These are phyloP conservation scores for Anisognathus igniventris DNA, from an alignment of 2,797 vertebrate genomes.

Conservation along the genomic window DNA sequence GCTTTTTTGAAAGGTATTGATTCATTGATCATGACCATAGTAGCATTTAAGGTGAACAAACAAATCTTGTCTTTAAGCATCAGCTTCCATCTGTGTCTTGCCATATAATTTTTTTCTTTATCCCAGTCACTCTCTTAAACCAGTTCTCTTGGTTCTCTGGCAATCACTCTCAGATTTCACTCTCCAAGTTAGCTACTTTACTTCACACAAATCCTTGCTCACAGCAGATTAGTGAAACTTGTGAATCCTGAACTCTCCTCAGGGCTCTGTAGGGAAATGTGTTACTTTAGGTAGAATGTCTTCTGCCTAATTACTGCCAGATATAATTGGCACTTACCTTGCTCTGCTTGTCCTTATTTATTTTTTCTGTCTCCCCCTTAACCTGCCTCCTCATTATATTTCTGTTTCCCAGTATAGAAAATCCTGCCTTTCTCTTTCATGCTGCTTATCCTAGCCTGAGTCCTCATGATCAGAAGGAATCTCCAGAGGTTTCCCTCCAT, in stretches of 20 bases:
- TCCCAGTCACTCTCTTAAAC: neutral
- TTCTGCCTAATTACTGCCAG: neutral
- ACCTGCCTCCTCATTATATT: neutral
- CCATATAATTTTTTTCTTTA: neutral
- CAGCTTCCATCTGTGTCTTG: neutral
- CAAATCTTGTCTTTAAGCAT: neutral
- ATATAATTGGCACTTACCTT: neutral
- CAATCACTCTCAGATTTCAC: neutral
- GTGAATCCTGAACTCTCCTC: neutral
- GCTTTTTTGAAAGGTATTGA: neutral
- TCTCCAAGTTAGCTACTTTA: neutral
- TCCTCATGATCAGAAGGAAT: neutral
- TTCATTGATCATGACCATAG: neutral
- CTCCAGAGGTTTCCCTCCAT: conserved; percentile 38
- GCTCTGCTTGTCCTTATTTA: neutral
- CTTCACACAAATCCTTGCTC: neutral
- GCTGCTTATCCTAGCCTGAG: neutral
- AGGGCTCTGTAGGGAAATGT: neutral
- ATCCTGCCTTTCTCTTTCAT: conserved; percentile 15
- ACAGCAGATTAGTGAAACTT: neutral
- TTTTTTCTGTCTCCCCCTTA: neutral
- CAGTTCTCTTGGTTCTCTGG: neutral
- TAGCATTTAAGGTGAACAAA: neutral
- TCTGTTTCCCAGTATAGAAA: neutral
- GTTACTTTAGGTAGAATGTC: neutral